phyloP scores from a whole-genome alignment of 1,140 invertebrate species.

The Drosophila kohkoa region DNA sequence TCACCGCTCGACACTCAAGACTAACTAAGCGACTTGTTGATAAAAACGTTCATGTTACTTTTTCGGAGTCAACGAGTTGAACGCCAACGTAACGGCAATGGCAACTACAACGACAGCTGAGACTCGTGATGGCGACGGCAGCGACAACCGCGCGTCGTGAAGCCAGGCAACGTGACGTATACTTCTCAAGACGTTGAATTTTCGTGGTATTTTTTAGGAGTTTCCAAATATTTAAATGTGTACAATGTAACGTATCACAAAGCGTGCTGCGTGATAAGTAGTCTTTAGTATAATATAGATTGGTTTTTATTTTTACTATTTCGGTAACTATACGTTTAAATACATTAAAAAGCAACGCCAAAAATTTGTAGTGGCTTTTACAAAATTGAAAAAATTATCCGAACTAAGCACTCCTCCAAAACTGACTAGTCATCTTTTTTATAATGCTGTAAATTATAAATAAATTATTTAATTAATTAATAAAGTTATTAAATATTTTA shows the following conservation, averaged over 20 bases:
- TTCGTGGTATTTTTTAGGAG: conserved; percentile 20
- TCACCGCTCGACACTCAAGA: conserved; percentile 49
- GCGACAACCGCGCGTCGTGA: neutral
- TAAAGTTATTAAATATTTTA: too few relatives aligned
- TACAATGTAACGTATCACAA: neutral
- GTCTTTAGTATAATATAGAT: too few relatives aligned
- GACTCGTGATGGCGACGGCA: neutral
- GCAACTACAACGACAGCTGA: neutral
- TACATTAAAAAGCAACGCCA: too few relatives aligned
- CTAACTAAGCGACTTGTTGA: conserved; percentile 47
- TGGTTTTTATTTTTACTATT: too few relatives aligned
- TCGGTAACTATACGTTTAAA: too few relatives aligned
- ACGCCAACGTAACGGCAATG: conserved; percentile 17
- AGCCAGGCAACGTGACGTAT: neutral
- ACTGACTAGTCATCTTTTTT: too few relatives aligned
- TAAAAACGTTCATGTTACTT: conserved; percentile 39
- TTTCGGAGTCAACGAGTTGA: conserved; percentile 34
- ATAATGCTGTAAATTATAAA: too few relatives aligned
- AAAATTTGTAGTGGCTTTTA: too few relatives aligned
- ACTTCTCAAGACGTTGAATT: conserved; percentile 7
- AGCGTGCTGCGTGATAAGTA: too few relatives aligned
- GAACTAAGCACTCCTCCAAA: too few relatives aligned
- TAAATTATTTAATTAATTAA: too few relatives aligned
- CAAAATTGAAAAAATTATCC: too few relatives aligned
- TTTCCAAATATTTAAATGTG: neutral